These are phyloP conservation scores for Falcunculus frontatus DNA, from an alignment of 2,113 vertebrate genomes.

Conservation along the genomic window DNA sequence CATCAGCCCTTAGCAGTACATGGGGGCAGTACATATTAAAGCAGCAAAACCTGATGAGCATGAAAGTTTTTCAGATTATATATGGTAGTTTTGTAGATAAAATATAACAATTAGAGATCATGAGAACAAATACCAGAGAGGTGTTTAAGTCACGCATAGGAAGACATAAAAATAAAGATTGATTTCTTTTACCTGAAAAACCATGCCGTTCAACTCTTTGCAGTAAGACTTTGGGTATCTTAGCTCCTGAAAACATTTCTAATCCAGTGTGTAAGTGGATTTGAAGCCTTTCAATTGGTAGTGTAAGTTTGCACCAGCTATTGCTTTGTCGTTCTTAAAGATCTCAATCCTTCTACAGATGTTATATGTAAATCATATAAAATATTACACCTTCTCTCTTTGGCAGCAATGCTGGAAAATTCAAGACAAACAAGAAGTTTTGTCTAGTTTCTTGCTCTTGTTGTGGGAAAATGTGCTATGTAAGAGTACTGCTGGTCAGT, in stretches of 20 bases:
- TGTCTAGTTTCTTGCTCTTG: not conserved
- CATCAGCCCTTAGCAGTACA: not conserved
- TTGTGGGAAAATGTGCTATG: not conserved
- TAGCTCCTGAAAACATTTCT: not conserved
- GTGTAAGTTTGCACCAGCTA: not conserved
- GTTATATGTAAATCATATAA: rapidly evolving
- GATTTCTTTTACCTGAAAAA: not conserved
- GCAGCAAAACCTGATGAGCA: not conserved
- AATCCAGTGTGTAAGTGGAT: not conserved
- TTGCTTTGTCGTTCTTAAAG: too few relatives aligned
- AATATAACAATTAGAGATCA: not conserved
- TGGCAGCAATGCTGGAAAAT: not conserved
- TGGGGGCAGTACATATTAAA: not conserved
- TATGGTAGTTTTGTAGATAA: not conserved
- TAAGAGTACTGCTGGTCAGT: not conserved
- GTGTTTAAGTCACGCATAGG: rapidly evolving
- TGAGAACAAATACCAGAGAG: not conserved
- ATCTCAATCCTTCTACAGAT: not conserved
- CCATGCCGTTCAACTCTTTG: not conserved
- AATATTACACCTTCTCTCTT: not conserved
- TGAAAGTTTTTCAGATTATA: not conserved
- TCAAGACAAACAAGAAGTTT: not conserved
- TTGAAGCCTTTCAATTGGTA: not conserved
- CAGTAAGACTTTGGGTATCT: not conserved
- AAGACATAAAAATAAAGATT: not conserved